Conservation (phyloP, 2,797 vertebrate genomes). For the Brachyalestes nurse region DNA sequence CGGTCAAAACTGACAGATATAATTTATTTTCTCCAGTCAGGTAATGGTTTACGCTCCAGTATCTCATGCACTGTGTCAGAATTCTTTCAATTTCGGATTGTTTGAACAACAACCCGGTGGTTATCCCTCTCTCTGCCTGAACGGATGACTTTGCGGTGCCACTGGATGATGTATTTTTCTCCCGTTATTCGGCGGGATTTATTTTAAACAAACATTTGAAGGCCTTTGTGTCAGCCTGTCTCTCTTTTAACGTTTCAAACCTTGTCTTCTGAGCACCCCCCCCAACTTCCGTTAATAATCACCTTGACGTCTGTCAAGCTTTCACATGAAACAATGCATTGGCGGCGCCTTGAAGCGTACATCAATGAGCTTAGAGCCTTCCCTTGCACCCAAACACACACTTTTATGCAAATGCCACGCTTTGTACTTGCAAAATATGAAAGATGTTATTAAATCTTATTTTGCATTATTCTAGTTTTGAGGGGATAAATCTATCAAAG, state of each 20-base stretch:
- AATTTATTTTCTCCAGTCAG: conserved; percentile 55
- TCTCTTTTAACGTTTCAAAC: conserved; percentile 78
- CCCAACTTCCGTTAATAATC: conserved; percentile 70
- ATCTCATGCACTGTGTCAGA: conserved; percentile 42
- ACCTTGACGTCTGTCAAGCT: conserved; percentile 82
- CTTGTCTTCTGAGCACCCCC: conserved; percentile 67
- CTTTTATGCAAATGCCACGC: conserved; percentile 81
- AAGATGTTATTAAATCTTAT: conserved; percentile 85
- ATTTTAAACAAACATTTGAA: conserved; percentile 80
- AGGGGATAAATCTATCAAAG: conserved; percentile 84
- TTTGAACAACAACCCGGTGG: conserved; percentile 68
- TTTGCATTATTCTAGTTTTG: conserved; percentile 81
- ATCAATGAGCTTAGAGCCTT: conserved; percentile 81
- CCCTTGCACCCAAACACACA: conserved; percentile 75
- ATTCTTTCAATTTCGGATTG: conserved; percentile 65
- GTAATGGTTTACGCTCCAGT: conserved; percentile 57
- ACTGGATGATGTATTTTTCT: conserved; percentile 50
- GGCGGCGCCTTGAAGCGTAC: conserved; percentile 75
- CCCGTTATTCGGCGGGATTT: conserved; percentile 62
- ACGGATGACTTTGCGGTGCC: conserved; percentile 58
- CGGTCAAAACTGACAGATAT: conserved; percentile 52
- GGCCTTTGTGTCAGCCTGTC: conserved; percentile 76
- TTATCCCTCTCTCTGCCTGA: conserved; percentile 65
- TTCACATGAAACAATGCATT: conserved; percentile 79
- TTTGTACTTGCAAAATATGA: conserved; percentile 80